These are phyloP conservation scores for Drosophila eugracilis DNA, from an alignment of 1,140 invertebrate species.

Conservation along the genomic window DNA sequence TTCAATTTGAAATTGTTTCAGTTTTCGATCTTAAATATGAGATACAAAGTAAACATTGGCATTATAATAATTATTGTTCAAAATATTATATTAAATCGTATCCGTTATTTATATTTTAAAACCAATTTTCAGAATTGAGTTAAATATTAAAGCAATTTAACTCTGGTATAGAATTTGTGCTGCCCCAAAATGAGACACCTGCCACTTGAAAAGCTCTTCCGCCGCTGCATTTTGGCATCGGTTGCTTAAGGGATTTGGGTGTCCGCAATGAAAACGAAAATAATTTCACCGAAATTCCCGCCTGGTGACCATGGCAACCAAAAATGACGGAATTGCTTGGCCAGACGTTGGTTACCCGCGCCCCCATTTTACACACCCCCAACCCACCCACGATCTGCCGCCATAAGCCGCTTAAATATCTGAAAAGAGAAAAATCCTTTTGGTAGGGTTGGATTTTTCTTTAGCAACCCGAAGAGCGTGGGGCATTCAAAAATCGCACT, in stretches of 20 bases:
- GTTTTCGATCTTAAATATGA: neutral
- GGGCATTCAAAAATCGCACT: slow-evolving; percentile 72
- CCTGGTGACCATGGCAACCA: slow-evolving; percentile 50
- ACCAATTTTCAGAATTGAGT: too few species aligned
- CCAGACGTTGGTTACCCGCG: slow-evolving; percentile 16
- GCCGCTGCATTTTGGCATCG: slow-evolving; percentile 5
- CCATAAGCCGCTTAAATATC: slow-evolving; percentile 72
- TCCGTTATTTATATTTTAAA: too few species aligned
- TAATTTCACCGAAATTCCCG: slow-evolving; percentile 44
- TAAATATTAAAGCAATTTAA: slow-evolving; percentile 17
- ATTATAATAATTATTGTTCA: neutral
- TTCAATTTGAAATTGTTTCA: neutral
- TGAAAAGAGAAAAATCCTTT: slow-evolving; percentile 27
- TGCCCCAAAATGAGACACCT: slow-evolving; percentile 20
- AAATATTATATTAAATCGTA: too few species aligned
- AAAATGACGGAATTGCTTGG: slow-evolving; percentile 23
- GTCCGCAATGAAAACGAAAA: slow-evolving; percentile 53
- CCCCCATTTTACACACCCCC: neutral
- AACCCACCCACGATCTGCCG: too few species aligned
- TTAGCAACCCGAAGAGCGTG: slow-evolving; percentile 12
- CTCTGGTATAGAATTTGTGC: neutral
- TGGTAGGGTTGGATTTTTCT: neutral
- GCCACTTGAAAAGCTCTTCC: slow-evolving; percentile 14
- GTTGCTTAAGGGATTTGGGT: slow-evolving; percentile 31
- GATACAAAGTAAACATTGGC: neutral